phyloP scores from a whole-genome alignment of 2,797 vertebrate genomes.

The Diglossa cyanea region DNA sequence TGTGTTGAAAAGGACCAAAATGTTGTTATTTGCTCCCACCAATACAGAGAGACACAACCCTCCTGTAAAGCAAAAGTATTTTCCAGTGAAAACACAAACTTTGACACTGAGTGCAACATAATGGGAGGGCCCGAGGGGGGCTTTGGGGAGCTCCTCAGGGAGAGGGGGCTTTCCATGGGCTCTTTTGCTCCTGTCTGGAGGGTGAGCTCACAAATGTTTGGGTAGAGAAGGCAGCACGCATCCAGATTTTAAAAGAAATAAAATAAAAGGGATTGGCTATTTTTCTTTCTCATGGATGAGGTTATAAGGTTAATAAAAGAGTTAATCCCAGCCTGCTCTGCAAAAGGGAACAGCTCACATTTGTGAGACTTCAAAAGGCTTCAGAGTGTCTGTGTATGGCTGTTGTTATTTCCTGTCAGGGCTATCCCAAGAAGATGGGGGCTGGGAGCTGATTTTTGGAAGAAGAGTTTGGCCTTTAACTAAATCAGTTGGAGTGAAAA shows the following conservation, averaged over 20 bases:
- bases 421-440: background rate
- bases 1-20: background rate
- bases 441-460: background rate
- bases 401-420: background rate
- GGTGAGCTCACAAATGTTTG: background rate
- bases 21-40: background rate
- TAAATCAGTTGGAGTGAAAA: background rate
- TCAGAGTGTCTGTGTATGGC: background rate
- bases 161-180: background rate
- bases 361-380: background rate
- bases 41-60: background rate
- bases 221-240: background rate
- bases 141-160: background rate
- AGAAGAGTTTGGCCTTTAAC: background rate
- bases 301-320: slow-evolving; percentile 18
- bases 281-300: background rate
- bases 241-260: background rate
- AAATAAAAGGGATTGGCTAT: background rate
- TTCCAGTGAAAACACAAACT: background rate
- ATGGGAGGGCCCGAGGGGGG: background rate
- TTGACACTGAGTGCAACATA: background rate
- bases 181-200: background rate
- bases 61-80: background rate
- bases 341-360: background rate
- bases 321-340: background rate